Evolutionary conservation across 2,888 invertebrate species (phyloP).

Genomic region (Drosophila multiciliata): DNA sequence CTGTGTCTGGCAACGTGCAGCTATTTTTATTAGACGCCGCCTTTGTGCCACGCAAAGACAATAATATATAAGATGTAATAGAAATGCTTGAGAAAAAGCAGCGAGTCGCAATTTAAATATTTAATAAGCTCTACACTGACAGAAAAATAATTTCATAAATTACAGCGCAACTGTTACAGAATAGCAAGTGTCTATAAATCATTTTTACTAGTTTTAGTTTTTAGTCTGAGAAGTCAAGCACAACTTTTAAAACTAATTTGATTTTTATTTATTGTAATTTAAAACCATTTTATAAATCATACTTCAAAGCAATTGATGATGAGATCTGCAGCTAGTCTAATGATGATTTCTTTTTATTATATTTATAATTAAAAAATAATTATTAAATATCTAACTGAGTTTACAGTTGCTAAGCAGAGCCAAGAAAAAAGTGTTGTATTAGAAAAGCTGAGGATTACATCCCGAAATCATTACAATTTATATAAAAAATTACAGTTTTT

Average conservation of each 20-base stretch:
- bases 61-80: slow-evolving; percentile 28
- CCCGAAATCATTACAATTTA: not conserved
- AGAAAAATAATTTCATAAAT: not conserved
- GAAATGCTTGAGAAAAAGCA: slow-evolving; percentile 18
- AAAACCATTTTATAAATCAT: not conserved
- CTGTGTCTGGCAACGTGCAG: slow-evolving; percentile 62
- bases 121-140: slow-evolving; percentile 50
- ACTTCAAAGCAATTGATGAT: not conserved
- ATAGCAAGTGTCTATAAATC: not conserved
- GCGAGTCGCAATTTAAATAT: slow-evolving; percentile 52
- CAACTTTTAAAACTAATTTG: not conserved
- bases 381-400: not conserved
- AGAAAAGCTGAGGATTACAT: not conserved
- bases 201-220: not conserved
- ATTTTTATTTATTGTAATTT: not conserved
- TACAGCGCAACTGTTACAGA: not conserved
- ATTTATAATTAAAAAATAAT: not conserved
- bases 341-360: too few relatives aligned
- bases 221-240: not conserved
- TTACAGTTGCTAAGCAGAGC: not conserved
- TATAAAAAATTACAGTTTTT: not conserved
- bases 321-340: not conserved
- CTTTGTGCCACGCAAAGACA: slow-evolving; percentile 32
- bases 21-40: slow-evolving; percentile 62
- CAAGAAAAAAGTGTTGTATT: too few relatives aligned